These are phyloP conservation scores for Troides aeacus DNA, from an alignment of 2,888 invertebrate genomes.

Conservation along the genomic window DNA sequence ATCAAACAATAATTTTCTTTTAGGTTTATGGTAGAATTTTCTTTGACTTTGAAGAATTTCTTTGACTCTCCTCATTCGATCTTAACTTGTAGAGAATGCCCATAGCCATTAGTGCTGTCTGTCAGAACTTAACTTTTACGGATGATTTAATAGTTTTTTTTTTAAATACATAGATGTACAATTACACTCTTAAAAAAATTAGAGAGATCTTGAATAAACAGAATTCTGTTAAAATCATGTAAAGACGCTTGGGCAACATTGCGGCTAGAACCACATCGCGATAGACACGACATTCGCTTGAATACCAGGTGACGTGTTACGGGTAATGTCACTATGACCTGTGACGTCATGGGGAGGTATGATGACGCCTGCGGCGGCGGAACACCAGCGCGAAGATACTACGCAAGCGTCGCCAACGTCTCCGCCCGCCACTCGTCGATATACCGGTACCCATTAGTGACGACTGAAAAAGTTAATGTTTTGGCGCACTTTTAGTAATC, in stretches of 20 bases:
- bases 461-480: slow-evolving; percentile 49
- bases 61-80: no score
- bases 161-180: no score
- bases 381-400: slow-evolving; percentile 92
- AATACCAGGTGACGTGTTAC: not conserved
- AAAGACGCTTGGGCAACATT: not conserved
- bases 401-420: slow-evolving; percentile 90
- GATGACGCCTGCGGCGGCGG: slow-evolving; percentile 79
- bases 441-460: slow-evolving; percentile 73
- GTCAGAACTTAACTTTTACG: no score
- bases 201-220: slow-evolving; percentile 5
- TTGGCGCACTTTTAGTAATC: not conserved
- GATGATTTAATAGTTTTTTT: no score
- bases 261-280: not conserved
- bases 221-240: not conserved
- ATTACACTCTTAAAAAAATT: not conserved
- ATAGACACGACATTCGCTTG: not conserved
- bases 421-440: slow-evolving; percentile 81
- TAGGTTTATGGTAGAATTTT: no score
- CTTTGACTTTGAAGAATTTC: no score
- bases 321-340: slow-evolving; percentile 1
- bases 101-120: no score
- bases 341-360: slow-evolving; percentile 49
- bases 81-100: no score
- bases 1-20: no score